A percentile compares a stretch with the other conserved stretches of the same genome.
Conservation (phyloP, 1,140 invertebrate species). For the Archivesica marissinica region DNA sequence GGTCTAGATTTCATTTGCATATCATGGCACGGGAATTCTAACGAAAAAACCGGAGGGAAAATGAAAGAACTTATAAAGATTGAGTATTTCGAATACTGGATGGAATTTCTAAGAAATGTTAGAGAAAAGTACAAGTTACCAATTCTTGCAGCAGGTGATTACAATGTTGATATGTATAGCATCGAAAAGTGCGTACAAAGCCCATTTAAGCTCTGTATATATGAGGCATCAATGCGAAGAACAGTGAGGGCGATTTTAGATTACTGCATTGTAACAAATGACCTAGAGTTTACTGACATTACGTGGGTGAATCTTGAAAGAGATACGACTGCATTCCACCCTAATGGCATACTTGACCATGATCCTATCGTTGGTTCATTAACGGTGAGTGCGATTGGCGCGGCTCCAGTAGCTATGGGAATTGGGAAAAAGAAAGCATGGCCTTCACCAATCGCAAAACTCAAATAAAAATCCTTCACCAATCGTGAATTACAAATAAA, state of each 20-base stretch:
- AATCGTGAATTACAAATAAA: too few relatives aligned
- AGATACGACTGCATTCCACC: not conserved
- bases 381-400: not conserved
- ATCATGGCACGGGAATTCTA: slow-evolving; percentile 25
- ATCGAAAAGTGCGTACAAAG: not conserved
- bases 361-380: slow-evolving; percentile 1
- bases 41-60: not conserved
- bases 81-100: slow-evolving; percentile 23
- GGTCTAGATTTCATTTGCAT: slow-evolving; percentile 27
- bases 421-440: slow-evolving; percentile 21
- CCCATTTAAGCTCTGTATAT: slow-evolving; percentile 21
- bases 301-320: slow-evolving; percentile 4
- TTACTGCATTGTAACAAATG: slow-evolving; percentile 18
- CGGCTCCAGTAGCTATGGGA: not conserved
- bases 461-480: not conserved
- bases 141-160: slow-evolving; percentile 31
- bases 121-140: slow-evolving; percentile 31
- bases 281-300: not conserved
- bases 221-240: slow-evolving; percentile 4
- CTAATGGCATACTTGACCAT: slow-evolving; percentile 19
- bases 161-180: slow-evolving; percentile 24
- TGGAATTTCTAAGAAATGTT: slow-evolving; percentile 26
- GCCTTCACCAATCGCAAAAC: slow-evolving; percentile 13
- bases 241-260: slow-evolving; percentile 1
- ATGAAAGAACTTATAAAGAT: slow-evolving; percentile 21